These are phyloP conservation scores for Leucoma salicis DNA, from an alignment of 2,888 invertebrate genomes.

Conservation along the genomic window DNA sequence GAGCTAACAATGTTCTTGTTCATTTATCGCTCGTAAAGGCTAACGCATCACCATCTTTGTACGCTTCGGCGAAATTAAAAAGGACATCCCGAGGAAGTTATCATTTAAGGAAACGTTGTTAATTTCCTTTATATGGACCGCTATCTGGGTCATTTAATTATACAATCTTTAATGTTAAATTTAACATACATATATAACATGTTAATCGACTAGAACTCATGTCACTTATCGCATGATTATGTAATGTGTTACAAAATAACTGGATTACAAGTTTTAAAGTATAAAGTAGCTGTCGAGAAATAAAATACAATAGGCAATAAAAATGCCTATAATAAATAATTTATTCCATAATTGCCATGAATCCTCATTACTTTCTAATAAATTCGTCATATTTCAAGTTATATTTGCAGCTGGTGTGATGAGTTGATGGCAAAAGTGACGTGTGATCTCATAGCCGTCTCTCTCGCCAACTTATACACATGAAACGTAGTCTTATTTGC, in stretches of 20 bases:
- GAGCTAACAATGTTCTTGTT: constrained; percentile 27
- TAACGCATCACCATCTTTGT: constrained; percentile 35
- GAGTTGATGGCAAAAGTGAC: constrained; percentile 39
- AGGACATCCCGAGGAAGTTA: constrained; percentile 37
- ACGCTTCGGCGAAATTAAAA: constrained; percentile 34
- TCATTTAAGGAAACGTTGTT: constrained; percentile 35
- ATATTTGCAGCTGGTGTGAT: constrained; percentile 36
- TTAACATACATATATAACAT: constrained; percentile 22
- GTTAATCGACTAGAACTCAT: constrained; percentile 17
- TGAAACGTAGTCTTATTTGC: constrained; percentile 32
- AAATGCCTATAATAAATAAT: not conserved
- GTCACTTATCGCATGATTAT: constrained; percentile 4
- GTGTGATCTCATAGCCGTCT: constrained; percentile 36
- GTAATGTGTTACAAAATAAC: not conserved
- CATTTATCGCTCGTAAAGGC: constrained; percentile 37
- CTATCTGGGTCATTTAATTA: constrained; percentile 31
- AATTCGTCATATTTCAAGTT: constrained; percentile 37
- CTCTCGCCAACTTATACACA: constrained; percentile 34
- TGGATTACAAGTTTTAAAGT: not conserved
- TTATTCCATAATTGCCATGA: constrained; percentile 27
- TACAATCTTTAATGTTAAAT: constrained; percentile 18
- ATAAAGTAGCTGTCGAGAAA: not conserved
- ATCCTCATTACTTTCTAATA: constrained; percentile 35
- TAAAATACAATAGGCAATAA: not conserved
- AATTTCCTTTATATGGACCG: constrained; percentile 37